A percentile compares a stretch with the other conserved stretches of the same genome.
These are phyloP conservation scores for Scomber scombrus DNA, from an alignment of 2,113 vertebrate genomes.

Conservation along the genomic window DNA sequence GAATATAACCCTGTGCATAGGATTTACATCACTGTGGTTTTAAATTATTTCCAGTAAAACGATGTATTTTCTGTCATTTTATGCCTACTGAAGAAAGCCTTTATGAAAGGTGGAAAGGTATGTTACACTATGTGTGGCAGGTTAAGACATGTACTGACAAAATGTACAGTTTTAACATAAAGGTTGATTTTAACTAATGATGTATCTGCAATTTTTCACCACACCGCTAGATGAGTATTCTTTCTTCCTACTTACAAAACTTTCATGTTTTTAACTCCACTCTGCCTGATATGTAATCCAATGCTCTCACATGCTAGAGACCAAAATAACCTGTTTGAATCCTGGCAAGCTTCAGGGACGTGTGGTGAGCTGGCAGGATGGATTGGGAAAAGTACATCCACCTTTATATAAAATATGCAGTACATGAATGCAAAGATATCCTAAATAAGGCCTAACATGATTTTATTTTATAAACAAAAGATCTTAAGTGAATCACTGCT, in stretches of 20 bases:
- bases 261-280: neutral
- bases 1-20: too few relatives aligned
- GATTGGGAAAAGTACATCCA: constrained; percentile 8
- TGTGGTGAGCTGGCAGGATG: neutral
- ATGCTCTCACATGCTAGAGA: constrained; percentile 17
- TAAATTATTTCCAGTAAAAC: constrained; percentile 6
- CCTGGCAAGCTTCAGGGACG: neutral
- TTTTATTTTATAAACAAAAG: constrained; percentile 41
- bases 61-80: neutral
- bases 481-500: neutral
- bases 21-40: neutral
- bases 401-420: neutral
- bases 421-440: neutral
- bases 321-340: constrained; percentile 64
- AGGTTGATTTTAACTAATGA: neutral
- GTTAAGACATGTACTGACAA: neutral
- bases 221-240: neutral
- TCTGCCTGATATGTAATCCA: constrained; percentile 21
- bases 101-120: neutral
- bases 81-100: neutral
- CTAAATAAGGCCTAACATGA: neutral
- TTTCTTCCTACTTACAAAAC: neutral
- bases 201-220: neutral
- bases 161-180: neutral
- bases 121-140: neutral